Conservation (phyloP, 92 coral and sea anemone genomes). For the Epizoanthus ramosus region DNA sequence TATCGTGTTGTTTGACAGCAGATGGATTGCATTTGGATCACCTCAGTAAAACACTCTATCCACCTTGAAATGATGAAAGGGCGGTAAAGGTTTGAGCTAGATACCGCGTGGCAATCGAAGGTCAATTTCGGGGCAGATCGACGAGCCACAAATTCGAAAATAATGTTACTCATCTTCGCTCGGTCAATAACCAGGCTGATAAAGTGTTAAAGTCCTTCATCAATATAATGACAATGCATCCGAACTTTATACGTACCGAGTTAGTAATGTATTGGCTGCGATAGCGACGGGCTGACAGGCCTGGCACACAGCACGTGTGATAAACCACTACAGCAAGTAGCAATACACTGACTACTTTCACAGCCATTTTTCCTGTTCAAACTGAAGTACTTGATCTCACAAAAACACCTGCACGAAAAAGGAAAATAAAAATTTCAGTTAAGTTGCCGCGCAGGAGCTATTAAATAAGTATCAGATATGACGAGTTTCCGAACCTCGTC, state of each 20-base stretch:
- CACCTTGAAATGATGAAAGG: not conserved
- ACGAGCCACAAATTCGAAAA: not conserved
- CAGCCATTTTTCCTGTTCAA: slow-evolving; percentile 3
- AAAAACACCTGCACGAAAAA: not conserved
- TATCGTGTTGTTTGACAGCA: not conserved
- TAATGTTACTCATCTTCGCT: not conserved
- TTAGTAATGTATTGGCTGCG: slow-evolving; percentile 10
- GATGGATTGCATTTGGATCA: slow-evolving; percentile 23
- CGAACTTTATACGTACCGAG: slow-evolving; percentile 1
- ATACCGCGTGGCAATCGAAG: slow-evolving; percentile 39
- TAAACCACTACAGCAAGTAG: slow-evolving; percentile 9
- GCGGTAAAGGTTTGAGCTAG: slow-evolving; percentile 23
- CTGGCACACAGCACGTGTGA: slow-evolving; percentile 3
- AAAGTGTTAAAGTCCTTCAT: not conserved
- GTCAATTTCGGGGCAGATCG: slow-evolving; percentile 9
- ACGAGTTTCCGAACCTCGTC: not conserved
- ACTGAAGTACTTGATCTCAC: slow-evolving; percentile 3
- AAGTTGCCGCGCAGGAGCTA: not conserved
- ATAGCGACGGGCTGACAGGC: slow-evolving; percentile 17
- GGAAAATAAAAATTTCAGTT: not conserved
- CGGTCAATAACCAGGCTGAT: no score
- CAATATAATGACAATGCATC: not conserved
- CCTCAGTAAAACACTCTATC: not conserved
- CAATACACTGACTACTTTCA: slow-evolving; percentile 19
- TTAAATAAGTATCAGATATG: not conserved